Percentiles rank a stretch among this genome's conserved stretches.
Evolutionary conservation across 2,797 vertebrate genomes (phyloP).

Genomic region (Buceros bicornis): DNA sequence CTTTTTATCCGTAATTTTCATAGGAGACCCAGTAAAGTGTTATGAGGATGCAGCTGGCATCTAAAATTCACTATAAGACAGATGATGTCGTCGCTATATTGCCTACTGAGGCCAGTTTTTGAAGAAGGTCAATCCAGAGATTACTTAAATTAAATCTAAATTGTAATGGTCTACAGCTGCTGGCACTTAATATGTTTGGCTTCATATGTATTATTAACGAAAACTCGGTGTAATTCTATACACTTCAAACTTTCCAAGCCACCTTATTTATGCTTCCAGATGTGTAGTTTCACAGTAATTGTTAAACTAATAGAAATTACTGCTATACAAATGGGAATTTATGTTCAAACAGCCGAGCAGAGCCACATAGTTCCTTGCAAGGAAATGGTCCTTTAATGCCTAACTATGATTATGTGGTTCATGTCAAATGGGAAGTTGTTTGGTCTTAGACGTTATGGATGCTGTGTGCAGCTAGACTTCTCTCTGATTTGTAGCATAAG

Average conservation of each 20-base stretch:
- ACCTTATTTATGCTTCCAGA: background rate
- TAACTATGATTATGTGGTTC: background rate
- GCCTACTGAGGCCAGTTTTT: background rate
- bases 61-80: slow-evolving; percentile 28
- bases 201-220: slow-evolving; percentile 37
- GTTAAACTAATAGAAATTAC: background rate
- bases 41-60: slow-evolving; percentile 40
- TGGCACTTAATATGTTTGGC: background rate
- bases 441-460: accelerated
- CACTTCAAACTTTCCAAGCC: background rate
- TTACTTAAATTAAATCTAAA: slow-evolving; percentile 43
- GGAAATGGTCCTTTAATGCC: background rate
- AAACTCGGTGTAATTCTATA: background rate
- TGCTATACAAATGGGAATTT: background rate
- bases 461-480: background rate
- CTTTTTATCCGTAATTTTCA: slow-evolving; percentile 30
- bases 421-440: background rate
- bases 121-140: slow-evolving; percentile 56
- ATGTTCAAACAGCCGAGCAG: background rate
- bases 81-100: background rate
- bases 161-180: slow-evolving; percentile 17
- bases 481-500: background rate
- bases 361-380: background rate
- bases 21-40: background rate
- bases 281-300: background rate